Evolutionary conservation across 1,140 invertebrate species (phyloP), one percentile per base, ranked within the genome.

Genomic region (Asobara japonica): DNA sequence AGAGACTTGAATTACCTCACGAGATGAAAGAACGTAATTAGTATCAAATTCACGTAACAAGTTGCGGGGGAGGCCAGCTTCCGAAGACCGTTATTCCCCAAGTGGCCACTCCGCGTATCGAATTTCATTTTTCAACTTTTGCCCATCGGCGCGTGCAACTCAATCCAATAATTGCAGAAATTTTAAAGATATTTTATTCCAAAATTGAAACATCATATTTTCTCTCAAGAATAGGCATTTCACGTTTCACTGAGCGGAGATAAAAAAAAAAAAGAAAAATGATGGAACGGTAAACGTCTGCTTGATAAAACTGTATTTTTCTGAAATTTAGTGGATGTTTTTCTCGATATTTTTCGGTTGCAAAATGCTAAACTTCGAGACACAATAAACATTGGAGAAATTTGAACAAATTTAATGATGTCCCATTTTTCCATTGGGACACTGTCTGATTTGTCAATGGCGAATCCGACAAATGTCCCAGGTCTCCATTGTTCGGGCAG

Each of bases 11-110:
- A n/a, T 61, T 41, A 62, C 62, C 41, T 27, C 30, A 41, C 10
- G 16, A 70, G 68, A 70, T 70, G 33, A 70, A 62, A 70, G 33
- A n/a, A 16, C 68, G 13, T 56, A 10, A 18, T 25, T 18, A 25
- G 56, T 18, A 62, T 70, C 56, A 33, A 70, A 70, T 70, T 62
- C 18, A 70, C 68, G 8, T 8, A 38, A 20, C 20, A 36, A 38
- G 10, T 25, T 30, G 13, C 8, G 51, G 25, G 10, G 18, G 51
- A 25, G 10, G 18, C 38, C 22, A 66, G 31, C 11, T 11, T 22
- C n/a, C 3, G 20, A 48, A 2, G 51, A 38, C 5, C 6, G 7
- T 51, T 22, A 48, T 30, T n/a, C 18, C n/a, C 41, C 20, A 66
- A 45, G 41, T 41, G 27, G 18, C 41, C n/a, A 45, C 41, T 27